Conservation (phyloP, 1,140 invertebrate species). For the Pseudomyrmex gracilis region DNA sequence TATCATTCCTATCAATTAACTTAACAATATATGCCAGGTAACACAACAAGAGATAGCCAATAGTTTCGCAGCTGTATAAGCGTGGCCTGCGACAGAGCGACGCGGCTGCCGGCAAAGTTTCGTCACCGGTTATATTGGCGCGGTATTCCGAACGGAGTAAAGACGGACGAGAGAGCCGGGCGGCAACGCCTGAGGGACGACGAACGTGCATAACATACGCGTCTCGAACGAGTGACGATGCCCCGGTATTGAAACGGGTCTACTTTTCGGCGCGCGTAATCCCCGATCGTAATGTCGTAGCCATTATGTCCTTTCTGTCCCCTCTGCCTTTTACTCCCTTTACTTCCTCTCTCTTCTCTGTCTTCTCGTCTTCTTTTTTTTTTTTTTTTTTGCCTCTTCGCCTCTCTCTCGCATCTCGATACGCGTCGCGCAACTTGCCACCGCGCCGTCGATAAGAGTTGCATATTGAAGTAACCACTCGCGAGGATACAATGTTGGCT, state of each 20-base stretch:
- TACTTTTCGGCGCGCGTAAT: conserved; percentile 75
- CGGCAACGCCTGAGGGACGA: conserved; percentile 1
- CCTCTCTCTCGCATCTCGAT: conserved; percentile 23
- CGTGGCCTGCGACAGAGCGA: conserved; percentile 12
- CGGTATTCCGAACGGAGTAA: not conserved
- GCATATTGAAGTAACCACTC: conserved; percentile 49
- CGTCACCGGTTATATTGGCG: conserved; percentile 22
- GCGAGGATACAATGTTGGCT: conserved; percentile 51
- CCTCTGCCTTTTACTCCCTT: not conserved
- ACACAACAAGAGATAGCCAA: conserved; percentile 75
- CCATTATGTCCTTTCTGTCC: conserved; percentile 63
- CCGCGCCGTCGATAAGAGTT: conserved; percentile 43
- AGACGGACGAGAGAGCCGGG: not conserved
- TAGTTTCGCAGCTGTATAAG: conserved; percentile 66
- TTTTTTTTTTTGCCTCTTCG: not conserved
- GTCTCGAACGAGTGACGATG: conserved; percentile 66
- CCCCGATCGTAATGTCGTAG: conserved; percentile 72
- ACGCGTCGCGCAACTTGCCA: conserved; percentile 43
- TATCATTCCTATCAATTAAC: conserved; percentile 81
- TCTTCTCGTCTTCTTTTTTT: not conserved
- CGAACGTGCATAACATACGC: conserved; percentile 38
- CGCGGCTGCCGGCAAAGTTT: conserved; percentile 61
- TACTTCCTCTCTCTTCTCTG: not conserved
- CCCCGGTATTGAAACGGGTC: conserved; percentile 68
- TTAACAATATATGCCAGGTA: conserved; percentile 81